These are phyloP conservation scores for Alosa alosa DNA, from an alignment of 2,113 vertebrate genomes.

Conservation along the genomic window DNA sequence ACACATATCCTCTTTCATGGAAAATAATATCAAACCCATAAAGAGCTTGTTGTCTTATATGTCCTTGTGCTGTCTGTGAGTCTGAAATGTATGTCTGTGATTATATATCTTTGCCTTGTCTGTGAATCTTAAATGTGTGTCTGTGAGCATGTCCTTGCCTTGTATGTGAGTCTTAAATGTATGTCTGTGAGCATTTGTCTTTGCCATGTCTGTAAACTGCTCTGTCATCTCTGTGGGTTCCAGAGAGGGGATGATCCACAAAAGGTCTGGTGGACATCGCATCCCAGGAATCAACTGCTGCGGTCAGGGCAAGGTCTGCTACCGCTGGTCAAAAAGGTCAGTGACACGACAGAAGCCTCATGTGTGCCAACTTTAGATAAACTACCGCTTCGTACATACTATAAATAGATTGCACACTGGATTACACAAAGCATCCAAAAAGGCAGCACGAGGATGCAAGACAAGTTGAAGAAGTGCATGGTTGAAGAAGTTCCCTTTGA, in stretches of 20 bases:
- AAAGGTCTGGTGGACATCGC: constrained; percentile 92
- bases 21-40: too few species aligned
- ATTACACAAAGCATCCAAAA: neutral
- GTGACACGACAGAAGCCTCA: neutral
- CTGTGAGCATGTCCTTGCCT: too few species aligned
- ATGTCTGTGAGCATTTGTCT: constrained; percentile 20
- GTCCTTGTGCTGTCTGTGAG: too few species aligned
- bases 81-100: neutral
- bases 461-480: neutral
- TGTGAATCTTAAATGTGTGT: too few species aligned
- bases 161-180: neutral
- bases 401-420: too few species aligned
- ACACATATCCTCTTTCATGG: too few species aligned
- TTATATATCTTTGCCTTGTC: neutral
- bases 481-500: neutral
- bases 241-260: constrained; percentile 95
- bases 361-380: neutral
- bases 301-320: constrained; percentile 87
- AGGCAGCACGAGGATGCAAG: neutral
- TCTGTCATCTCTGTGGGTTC: constrained; percentile 41
- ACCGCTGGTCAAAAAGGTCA: constrained; percentile 97
- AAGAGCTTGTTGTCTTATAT: too few species aligned
- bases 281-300: constrained; percentile 96
- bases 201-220: neutral
- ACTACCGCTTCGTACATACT: too few species aligned